These are phyloP conservation scores for Artibeus jamaicensis DNA, from an alignment of 2,797 vertebrate genomes.

Conservation along the genomic window DNA sequence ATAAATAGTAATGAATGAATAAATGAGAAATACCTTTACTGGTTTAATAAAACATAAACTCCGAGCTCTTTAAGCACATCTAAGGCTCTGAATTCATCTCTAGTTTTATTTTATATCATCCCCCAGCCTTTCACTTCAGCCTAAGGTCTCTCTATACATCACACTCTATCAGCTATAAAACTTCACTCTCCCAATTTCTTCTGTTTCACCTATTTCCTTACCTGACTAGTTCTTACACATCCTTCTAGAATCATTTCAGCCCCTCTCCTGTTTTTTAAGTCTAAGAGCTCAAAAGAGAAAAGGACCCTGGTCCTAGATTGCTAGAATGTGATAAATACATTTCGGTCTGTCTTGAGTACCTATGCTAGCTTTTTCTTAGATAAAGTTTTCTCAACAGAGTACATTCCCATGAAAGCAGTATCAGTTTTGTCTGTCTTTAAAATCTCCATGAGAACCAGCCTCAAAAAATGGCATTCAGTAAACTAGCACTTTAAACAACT, in stretches of 20 bases:
- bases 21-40: background rate
- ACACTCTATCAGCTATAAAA: background rate
- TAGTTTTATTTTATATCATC: background rate
- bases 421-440: background rate
- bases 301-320: background rate
- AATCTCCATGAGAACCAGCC: background rate
- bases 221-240: background rate
- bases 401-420: background rate
- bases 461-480: background rate
- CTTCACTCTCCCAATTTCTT: background rate
- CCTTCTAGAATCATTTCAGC: background rate
- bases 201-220: background rate
- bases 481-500: background rate
- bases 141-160: background rate
- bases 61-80: background rate
- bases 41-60: background rate
- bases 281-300: background rate
- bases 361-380: background rate
- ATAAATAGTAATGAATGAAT: background rate
- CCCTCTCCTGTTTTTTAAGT: background rate
- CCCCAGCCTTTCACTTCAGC: background rate
- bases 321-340: background rate
- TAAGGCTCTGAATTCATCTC: background rate
- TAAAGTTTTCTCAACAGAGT: background rate
- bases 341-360: background rate